Percentiles rank a stretch among this genome's conserved stretches.
phyloP scores from a whole-genome alignment of 2,113 vertebrate genomes.

The Glaucomys volans region DNA sequence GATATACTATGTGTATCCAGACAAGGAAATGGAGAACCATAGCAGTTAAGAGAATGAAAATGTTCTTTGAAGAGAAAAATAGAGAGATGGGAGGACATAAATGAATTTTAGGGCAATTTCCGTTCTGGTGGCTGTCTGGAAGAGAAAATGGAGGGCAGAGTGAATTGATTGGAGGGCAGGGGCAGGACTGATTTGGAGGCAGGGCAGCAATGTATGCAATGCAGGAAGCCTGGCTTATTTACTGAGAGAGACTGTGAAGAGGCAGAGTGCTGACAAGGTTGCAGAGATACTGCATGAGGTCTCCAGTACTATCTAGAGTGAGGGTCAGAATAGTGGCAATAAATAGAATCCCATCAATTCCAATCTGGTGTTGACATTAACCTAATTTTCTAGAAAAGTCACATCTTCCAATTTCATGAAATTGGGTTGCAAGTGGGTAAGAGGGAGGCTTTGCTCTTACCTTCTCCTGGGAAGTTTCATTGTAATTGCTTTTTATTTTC shows the following conservation, averaged over 20 bases:
- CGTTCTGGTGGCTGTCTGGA: background rate
- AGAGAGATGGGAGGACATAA: background rate
- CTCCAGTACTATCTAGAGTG: background rate
- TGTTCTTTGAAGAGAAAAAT: background rate
- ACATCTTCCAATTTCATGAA: slow-evolving; percentile 29
- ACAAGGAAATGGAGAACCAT: background rate
- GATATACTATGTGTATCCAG: background rate
- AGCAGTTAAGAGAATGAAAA: background rate
- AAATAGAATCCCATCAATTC: slow-evolving; percentile 13
- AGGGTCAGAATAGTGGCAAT: background rate
- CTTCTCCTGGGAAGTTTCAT: background rate
- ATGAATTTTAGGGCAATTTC: background rate
- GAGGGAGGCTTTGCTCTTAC: background rate
- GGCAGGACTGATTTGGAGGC: background rate
- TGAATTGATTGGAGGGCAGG: background rate
- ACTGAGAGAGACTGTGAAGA: background rate
- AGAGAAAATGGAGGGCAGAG: slow-evolving; percentile 37
- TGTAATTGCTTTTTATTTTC: slow-evolving; percentile 64
- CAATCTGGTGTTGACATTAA: slow-evolving; percentile 35
- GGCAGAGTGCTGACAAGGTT: background rate
- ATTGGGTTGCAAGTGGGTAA: background rate
- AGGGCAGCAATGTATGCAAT: background rate
- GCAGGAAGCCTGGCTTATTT: slow-evolving; percentile 33
- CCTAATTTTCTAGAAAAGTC: slow-evolving; percentile 60
- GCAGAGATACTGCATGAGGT: background rate